Evolutionary conservation across 92 coral and sea anemone genomes (phyloP), one percentile per base, ranked within the genome.

Genomic region (Metridium senile): DNA sequence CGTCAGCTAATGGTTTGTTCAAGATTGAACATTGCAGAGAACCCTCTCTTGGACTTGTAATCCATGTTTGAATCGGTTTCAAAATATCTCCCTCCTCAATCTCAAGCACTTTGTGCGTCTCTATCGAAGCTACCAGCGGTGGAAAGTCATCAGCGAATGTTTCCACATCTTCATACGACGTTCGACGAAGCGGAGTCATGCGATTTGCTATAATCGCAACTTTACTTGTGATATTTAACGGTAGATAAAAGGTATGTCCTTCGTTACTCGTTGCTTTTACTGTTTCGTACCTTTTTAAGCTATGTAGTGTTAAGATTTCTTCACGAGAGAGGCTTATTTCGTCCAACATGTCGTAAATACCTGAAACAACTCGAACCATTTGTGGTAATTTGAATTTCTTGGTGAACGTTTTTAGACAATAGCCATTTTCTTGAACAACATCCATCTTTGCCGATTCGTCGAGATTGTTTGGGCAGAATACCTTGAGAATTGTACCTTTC

Each of bases 51-150:
- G 76, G 76, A 9, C 26, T 64, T 16, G 72, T 23, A 0, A 23
- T 27, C 62, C 68, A 54, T 27, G 26, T 21, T 20, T 47, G 20
- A 9, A 58, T n/a, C 16, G 70, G 76, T 19, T 72, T 68, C 1
- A 80, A 58, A 61, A 80, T 33, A 66, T 72, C 85, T 26, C 85
- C 85, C 1, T 27, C 51, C 11, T 80, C 33, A 33, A 80, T 35
- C 0, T 47, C 43, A 26, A 80, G 51, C 26, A 49, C 27, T n/a
- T 58, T 43, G 23, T 80, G 19, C 45, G 33, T 17, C 13, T 47
- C 21, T 32, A 54, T 26, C 61, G 72, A 72, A 43, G 58, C 19
- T 1, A 72, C 66, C 9, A 22, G 30, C 25, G 76, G 34, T 13
- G 76, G 76, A 35, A 72, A 72, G 19, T 72, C 76, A 22, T 72